These are phyloP conservation scores for Mythimna ferrago DNA, from an alignment of 2,888 invertebrate species.

Conservation along the genomic window DNA sequence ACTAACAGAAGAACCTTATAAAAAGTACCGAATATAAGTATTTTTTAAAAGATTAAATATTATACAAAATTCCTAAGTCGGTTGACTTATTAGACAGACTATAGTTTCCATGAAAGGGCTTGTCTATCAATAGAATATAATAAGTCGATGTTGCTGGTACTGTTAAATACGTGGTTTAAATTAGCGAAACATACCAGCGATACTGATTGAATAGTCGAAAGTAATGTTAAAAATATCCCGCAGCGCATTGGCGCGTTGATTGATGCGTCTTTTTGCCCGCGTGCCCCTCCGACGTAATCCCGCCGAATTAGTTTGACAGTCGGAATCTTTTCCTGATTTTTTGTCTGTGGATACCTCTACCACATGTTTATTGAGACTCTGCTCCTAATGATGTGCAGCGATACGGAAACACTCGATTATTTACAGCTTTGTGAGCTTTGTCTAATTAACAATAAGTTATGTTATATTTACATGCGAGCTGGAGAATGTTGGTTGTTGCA, in stretches of 20 bases:
- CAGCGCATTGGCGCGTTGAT: conserved; percentile 79
- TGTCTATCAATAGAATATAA: no score
- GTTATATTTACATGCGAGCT: conserved; percentile 55
- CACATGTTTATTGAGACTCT: conserved; percentile 85
- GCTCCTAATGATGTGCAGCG: conserved; percentile 86
- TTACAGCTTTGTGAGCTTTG: conserved; percentile 61
- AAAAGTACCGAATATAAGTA: no score
- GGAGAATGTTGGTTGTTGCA: conserved; percentile 39
- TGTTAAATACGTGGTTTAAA: conserved; percentile 30
- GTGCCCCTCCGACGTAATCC: conserved; percentile 81
- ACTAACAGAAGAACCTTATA: no score
- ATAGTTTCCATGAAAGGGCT: no score
- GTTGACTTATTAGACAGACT: no score
- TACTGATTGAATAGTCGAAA: conserved; percentile 62
- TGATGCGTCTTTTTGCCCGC: conserved; percentile 87
- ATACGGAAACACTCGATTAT: conserved; percentile 77
- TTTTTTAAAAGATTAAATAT: no score
- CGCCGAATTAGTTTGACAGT: conserved; percentile 87
- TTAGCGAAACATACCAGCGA: conserved; percentile 47
- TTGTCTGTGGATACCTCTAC: conserved; percentile 75
- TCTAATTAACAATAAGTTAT: conserved; percentile 60
- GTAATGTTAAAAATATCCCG: conserved; percentile 75
- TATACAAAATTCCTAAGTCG: no score
- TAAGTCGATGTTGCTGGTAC: conserved; percentile 6
- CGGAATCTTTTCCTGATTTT: conserved; percentile 86